Evolutionary conservation across 2,797 vertebrate genomes (phyloP).

Genomic region (Chiloscyllium punctatum): DNA sequence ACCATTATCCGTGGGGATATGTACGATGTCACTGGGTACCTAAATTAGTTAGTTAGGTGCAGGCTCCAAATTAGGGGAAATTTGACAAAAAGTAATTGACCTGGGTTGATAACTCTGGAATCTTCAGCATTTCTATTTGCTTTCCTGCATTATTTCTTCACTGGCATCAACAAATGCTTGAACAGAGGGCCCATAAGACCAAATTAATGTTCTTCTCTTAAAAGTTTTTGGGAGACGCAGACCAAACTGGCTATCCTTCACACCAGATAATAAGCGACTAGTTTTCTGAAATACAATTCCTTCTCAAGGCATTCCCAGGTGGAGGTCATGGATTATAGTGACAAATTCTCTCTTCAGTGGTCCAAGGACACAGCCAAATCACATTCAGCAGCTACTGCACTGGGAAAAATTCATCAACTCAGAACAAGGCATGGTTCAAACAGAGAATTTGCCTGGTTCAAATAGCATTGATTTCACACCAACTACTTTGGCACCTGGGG

Average conservation of each 20-base stretch:
- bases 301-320: neutral
- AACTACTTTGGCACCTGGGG: neutral
- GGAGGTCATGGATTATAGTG: neutral
- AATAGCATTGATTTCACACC: neutral
- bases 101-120: no score
- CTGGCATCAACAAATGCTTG: neutral
- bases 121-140: neutral
- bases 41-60: neutral
- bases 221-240: neutral
- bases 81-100: no score
- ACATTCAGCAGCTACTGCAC: neutral
- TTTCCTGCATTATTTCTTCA: neutral
- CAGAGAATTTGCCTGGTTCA: neutral
- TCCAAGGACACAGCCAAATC: neutral
- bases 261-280: neutral
- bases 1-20: neutral
- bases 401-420: neutral
- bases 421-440: neutral
- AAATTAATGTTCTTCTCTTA: neutral
- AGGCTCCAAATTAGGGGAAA: neutral
- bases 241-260: neutral
- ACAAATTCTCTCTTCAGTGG: neutral
- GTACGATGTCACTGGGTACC: neutral
- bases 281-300: neutral
- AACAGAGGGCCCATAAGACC: neutral